Conservation (phyloP, 2,113 vertebrate genomes). For the Pungitius pungitius region DNA sequence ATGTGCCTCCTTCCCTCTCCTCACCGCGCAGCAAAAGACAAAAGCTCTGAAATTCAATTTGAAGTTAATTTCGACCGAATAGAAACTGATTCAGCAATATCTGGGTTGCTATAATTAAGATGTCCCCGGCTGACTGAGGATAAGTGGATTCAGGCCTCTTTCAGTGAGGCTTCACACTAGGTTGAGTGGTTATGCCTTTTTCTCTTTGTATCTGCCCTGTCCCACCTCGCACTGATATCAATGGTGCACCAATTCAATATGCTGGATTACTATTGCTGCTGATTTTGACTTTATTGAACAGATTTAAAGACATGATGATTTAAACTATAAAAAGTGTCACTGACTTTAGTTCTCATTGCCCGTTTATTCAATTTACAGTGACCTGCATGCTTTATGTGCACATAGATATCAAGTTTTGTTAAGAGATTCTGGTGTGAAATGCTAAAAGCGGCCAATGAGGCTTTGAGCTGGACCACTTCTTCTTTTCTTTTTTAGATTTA, state of each 20-base stretch:
- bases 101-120: slow-evolving; percentile 12
- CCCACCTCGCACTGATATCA: slow-evolving; percentile 11
- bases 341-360: not conserved
- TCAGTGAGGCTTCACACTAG: slow-evolving; percentile 3
- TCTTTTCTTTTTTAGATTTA: not conserved
- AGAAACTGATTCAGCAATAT: slow-evolving; percentile 34
- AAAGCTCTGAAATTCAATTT: slow-evolving; percentile 9
- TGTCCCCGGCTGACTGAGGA: slow-evolving; percentile 25
- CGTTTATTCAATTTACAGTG: not conserved
- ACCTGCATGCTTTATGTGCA: not conserved
- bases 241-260: not conserved
- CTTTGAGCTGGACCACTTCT: not conserved
- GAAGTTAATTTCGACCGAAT: slow-evolving; percentile 34
- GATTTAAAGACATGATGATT: slow-evolving; percentile 3
- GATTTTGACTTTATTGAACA: slow-evolving; percentile 32
- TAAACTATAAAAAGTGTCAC: not conserved
- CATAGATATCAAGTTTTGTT: not conserved
- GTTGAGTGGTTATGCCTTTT: slow-evolving; percentile 33
- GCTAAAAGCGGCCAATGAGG: not conserved
- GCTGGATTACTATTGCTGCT: not conserved
- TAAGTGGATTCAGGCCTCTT: slow-evolving; percentile 22
- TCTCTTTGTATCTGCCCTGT: slow-evolving; percentile 12
- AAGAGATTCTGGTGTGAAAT: not conserved
- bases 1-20: not conserved
- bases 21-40: not conserved